Evolutionary conservation across 2,797 vertebrate species (phyloP), one percentile per base, ranked within the genome.

Genomic region (Gymnoscopelus braueri): DNA sequence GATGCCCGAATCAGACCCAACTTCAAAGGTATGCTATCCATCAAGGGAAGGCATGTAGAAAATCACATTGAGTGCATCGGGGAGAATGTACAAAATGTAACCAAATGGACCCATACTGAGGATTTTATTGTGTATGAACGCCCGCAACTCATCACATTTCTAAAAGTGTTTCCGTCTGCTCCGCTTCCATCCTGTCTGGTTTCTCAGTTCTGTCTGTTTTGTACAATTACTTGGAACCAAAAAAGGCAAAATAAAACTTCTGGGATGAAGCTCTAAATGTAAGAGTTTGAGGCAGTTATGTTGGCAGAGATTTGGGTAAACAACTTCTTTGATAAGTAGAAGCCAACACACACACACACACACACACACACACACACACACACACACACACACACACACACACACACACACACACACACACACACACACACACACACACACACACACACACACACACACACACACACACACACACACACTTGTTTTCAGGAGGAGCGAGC

Each of bases 1-100:
- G 97, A 98, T 1, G 96, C 97, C 69, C 95, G 97, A 77, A 98
- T 98, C 84, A 93, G 96, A 78, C 97, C 97, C 82, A 96, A 97
- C 92, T 98, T 98, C 93, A 98, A 98, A 97, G 97, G 97, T 98
- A 92, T 84, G 54, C 49, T 54, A 63, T 13, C 53, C 50, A 55
- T 63, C 72, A 66, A 72, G 35, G 48, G 63, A 67, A 62, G 47
- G 44, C 64, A 73, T 70, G 6, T 50, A 76, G 65, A 63, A 83
- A 78, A 79, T 67, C 67, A 62, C 56, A 35, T 13, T 26, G 26
- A 26, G n/a, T n/a, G n/a, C n/a, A n/a, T n/a, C n/a, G n/a, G n/a
- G n/a, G n/a, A n/a, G n/a, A n/a, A 29, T 29, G 29, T 29, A 29
- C 29, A 29, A 29, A 29, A 29, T 29, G 29, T 29, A 29, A 29